Percentiles rank a stretch among this genome's conserved stretches.
Conservation (phyloP, 1,140 invertebrate genomes). For the Pogonus chalceus region DNA sequence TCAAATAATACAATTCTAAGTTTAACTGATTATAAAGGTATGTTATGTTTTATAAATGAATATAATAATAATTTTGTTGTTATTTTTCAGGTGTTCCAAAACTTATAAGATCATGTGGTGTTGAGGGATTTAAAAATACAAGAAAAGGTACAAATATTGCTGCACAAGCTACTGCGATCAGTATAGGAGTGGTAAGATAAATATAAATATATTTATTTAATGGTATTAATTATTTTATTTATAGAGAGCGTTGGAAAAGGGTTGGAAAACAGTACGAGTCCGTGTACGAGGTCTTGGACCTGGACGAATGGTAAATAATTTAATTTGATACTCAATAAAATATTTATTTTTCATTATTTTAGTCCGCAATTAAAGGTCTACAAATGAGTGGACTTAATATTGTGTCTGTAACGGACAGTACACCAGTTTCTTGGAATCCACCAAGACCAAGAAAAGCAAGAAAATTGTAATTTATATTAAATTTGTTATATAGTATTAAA, state of each 20-base stretch:
- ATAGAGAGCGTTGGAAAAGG: slow-evolving; percentile 62
- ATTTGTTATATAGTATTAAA: too few species aligned
- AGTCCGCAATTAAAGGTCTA: slow-evolving; percentile 87
- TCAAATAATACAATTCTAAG: slow-evolving; percentile 81
- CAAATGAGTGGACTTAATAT: slow-evolving; percentile 82
- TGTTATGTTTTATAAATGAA: slow-evolving; percentile 14
- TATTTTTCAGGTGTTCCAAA: slow-evolving; percentile 42
- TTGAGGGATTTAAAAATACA: slow-evolving; percentile 91
- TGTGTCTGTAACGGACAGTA: slow-evolving; percentile 82
- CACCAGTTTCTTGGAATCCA: slow-evolving; percentile 68
- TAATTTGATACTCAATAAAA: slow-evolving; percentile 14
- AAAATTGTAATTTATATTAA: slow-evolving; percentile 53
- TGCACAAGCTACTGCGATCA: slow-evolving; percentile 83
- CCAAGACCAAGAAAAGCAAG: slow-evolving; percentile 63
- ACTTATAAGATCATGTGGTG: slow-evolving; percentile 62
- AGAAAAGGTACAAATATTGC: slow-evolving; percentile 93
- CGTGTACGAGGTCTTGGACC: slow-evolving; percentile 72
- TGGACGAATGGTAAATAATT: slow-evolving; percentile 64
- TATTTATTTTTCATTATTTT: slow-evolving; percentile 31
- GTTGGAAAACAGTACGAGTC: slow-evolving; percentile 63
- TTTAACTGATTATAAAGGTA: slow-evolving; percentile 57
- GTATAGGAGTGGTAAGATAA: slow-evolving; percentile 53
- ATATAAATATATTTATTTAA: not conserved
- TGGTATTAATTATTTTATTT: slow-evolving; percentile 28
- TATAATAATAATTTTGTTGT: slow-evolving; percentile 11